Base-by-base conservation (phyloP, 2,888 invertebrate genomes). In the Agrotis puta region DNA sequence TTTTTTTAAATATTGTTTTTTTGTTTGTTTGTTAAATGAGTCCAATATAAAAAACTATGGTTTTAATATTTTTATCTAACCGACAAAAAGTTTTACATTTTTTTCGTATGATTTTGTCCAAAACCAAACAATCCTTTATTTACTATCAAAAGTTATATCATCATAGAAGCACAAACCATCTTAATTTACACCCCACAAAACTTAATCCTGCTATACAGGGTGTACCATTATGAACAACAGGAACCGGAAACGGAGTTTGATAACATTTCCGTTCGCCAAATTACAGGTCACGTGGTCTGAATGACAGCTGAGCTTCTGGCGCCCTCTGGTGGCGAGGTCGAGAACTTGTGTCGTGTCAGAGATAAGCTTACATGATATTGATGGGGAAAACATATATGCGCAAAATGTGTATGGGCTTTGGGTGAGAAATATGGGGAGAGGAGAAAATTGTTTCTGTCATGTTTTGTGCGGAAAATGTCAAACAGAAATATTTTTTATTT, bases 211-310 rank as follows among this genome's bases (percentile, higher is more conserved):
- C 48, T 56, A 65, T 39, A 58, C 27, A 11, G 0, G 39, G 82
- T 83, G 64, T n/a, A 68, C 27, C 39, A 87, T 16, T 88, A 56
- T 81, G 87, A 82, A 88, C 89, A 65, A n/a, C 53, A 65, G 58
- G 71, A 65, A 78, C 69, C 62, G 82, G 84, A 84, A 86, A 77
- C 83, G 84, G 76, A 82, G 84, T 85, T 89, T 87, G 84, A 88
- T 87, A 86, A 88, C 88, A 85, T 86, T 88, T 88, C 86, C 87
- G 87, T 88, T 87, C 86, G 85, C 83, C 85, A 87, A 89, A 84
- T 83, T 84, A 82, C 80, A 71, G 82, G 84, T 84, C 82, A 79
- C 89, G 89, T 88, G 88, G 86, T 53, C 72, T 77, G 88, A 88
- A 90, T 88, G 87, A 86, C 85, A 87, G 84, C 81, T 76, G 77